Conservation (phyloP, 2,797 vertebrate species). For the Sebastes miniatus region DNA sequence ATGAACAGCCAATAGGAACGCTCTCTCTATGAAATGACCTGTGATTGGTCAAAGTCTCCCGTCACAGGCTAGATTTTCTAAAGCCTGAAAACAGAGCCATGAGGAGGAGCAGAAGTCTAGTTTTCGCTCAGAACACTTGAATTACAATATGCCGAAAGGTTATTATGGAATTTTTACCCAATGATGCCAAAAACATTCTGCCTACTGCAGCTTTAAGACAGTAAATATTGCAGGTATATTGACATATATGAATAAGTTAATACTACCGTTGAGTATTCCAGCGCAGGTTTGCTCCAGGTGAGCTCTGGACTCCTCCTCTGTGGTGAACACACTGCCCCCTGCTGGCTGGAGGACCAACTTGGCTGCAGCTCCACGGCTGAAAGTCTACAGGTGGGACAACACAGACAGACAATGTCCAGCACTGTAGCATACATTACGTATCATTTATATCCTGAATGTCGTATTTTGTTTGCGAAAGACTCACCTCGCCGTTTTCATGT, state of each 20-base stretch:
- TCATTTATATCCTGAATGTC: background rate
- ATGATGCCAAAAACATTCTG: too few species aligned
- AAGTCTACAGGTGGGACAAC: conserved; percentile 77
- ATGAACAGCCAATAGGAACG: too few species aligned
- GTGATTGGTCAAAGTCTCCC: too few species aligned
- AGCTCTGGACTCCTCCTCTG: conserved; percentile 85
- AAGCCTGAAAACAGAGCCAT: too few species aligned
- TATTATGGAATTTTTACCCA: too few species aligned
- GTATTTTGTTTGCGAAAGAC: background rate
- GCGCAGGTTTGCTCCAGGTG: conserved; percentile 86
- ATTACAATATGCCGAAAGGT: too few species aligned
- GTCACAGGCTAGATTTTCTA: too few species aligned
- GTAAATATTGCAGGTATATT: background rate
- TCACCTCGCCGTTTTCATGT: conserved; percentile 89
- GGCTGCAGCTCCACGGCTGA: conserved; percentile 82
- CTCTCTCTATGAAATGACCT: too few species aligned
- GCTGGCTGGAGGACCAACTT: conserved; percentile 83
- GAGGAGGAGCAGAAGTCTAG: too few species aligned
- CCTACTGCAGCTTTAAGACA: too few species aligned
- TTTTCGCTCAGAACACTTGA: too few species aligned
- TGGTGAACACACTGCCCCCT: conserved; percentile 84
- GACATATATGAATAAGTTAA: background rate
- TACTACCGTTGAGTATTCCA: conserved; percentile 83
- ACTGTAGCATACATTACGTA: background rate
- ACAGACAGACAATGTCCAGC: background rate